Conservation (phyloP, 2,888 invertebrate genomes). For the Scrobipalpa atriplicella region DNA sequence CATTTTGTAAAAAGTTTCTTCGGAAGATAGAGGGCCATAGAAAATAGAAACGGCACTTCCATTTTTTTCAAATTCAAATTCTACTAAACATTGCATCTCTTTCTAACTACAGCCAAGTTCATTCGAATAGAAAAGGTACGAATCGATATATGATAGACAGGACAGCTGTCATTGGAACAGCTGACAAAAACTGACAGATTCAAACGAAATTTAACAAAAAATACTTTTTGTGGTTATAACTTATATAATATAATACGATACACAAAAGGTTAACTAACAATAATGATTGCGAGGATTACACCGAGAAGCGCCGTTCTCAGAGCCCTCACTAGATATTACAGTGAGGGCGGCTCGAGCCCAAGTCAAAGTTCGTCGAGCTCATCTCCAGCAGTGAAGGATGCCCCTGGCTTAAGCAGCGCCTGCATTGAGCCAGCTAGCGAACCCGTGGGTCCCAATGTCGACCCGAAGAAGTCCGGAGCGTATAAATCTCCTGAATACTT, state of each 20-base stretch:
- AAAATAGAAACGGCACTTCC: no score
- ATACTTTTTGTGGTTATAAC: slow-evolving; percentile 8
- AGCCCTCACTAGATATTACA: slow-evolving; percentile 52
- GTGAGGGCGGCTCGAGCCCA: slow-evolving; percentile 50
- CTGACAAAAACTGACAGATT: neutral
- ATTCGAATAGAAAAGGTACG: neutral
- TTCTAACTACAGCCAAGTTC: neutral
- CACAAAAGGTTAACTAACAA: slow-evolving; percentile 32
- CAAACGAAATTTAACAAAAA: neutral
- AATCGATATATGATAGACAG: neutral
- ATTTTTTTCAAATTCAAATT: neutral
- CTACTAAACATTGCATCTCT: neutral
- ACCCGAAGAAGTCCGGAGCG: slow-evolving; percentile 83
- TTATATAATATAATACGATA: slow-evolving; percentile 6
- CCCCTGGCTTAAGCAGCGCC: slow-evolving; percentile 85
- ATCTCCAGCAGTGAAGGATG: slow-evolving; percentile 62
- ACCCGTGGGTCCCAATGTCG: slow-evolving; percentile 88
- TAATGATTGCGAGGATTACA: slow-evolving; percentile 43
- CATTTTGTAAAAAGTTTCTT: no score
- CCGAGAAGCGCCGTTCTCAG: slow-evolving; percentile 41
- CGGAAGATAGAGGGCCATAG: no score
- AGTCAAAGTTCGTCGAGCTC: slow-evolving; percentile 41
- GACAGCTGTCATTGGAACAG: slow-evolving; percentile 1
- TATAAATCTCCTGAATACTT: slow-evolving; percentile 96
- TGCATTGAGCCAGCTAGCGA: slow-evolving; percentile 78